Conservation (phyloP, 35 echinoderm and acorn worm species). For the Apostichopus parvimensis region DNA sequence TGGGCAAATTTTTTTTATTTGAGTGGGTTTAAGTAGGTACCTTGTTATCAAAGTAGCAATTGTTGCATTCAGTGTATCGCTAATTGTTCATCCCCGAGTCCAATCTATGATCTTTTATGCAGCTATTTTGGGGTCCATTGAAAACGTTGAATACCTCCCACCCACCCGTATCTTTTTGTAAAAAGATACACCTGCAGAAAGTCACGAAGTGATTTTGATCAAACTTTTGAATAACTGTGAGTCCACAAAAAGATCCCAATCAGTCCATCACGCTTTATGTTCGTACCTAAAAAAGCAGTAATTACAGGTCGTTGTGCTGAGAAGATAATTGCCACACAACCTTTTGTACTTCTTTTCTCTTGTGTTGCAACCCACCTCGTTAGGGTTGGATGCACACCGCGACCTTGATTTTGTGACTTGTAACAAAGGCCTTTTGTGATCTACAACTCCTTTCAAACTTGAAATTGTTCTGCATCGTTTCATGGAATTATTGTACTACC, state of each 20-base stretch:
- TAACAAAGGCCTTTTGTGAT: not conserved
- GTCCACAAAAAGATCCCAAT: not conserved
- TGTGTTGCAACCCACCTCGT: not conserved
- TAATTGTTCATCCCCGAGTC: not conserved
- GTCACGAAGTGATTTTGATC: not conserved
- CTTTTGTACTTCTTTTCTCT: too few relatives aligned
- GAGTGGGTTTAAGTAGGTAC: too few relatives aligned
- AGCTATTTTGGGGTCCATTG: too few relatives aligned
- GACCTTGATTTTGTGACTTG: not conserved
- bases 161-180: too few relatives aligned
- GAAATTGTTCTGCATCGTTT: too few relatives aligned
- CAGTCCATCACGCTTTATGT: not conserved
- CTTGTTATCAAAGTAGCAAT: too few relatives aligned
- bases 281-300: not conserved
- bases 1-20: too few relatives aligned
- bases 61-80: not conserved
- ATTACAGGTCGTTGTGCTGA: not conserved
- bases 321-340: not conserved
- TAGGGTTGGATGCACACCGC: not conserved
- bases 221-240: not conserved
- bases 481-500: too few relatives aligned
- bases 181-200: not conserved
- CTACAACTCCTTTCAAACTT: too few relatives aligned
- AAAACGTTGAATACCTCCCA: too few relatives aligned
- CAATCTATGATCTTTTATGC: too few relatives aligned